Evolutionary conservation across 2,113 vertebrate species (phyloP).

Genomic region (Arothron firmamentum): DNA sequence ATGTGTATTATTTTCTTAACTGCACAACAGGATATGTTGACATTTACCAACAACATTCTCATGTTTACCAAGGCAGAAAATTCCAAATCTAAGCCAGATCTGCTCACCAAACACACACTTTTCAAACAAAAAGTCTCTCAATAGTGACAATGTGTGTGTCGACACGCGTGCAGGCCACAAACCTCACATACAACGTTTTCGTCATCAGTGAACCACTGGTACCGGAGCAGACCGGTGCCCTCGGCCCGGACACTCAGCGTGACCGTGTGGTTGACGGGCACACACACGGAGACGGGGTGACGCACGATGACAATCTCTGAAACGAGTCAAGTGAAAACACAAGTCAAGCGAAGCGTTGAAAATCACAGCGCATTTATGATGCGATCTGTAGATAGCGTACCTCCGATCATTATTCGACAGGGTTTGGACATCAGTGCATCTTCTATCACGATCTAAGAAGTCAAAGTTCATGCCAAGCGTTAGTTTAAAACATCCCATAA

Average conservation of each 20-base stretch:
- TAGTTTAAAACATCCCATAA: not conserved
- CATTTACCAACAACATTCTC: no score
- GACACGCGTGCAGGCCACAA: not conserved
- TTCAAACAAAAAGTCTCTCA: no score
- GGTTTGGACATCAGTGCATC: slow-evolving; percentile 48
- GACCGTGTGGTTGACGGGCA: slow-evolving; percentile 75
- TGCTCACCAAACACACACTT: no score
- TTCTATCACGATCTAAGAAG: slow-evolving; percentile 21
- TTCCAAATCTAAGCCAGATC: no score
- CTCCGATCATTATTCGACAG: slow-evolving; percentile 58
- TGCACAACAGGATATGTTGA: no score
- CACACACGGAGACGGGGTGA: slow-evolving; percentile 74
- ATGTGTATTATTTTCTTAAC: no score
- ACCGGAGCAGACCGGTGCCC: slow-evolving; percentile 66
- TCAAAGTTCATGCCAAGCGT: not conserved
- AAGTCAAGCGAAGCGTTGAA: not conserved
- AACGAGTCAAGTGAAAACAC: slow-evolving; percentile 8
- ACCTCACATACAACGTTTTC: slow-evolving; percentile 64
- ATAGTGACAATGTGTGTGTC: no score
- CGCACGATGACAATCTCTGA: slow-evolving; percentile 77
- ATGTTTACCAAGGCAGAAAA: no score
- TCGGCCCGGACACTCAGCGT: slow-evolving; percentile 74
- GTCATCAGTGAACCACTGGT: slow-evolving; percentile 82
- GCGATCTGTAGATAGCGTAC: slow-evolving; percentile 34
- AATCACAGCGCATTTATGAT: no score